phyloP scores from a whole-genome alignment of 2,888 invertebrate species.

The Stenodema calcarata region DNA sequence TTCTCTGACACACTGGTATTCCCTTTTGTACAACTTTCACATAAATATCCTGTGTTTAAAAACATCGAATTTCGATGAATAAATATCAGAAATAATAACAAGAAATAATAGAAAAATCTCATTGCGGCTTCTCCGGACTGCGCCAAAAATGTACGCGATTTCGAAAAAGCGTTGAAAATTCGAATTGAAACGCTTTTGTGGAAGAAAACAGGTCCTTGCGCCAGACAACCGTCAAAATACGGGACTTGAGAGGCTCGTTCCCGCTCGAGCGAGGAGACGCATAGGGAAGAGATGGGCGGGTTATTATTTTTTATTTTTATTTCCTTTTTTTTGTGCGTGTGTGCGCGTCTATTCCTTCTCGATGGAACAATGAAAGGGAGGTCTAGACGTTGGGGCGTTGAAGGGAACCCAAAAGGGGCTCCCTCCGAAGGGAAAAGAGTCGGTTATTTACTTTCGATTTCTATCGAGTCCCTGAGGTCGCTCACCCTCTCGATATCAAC shows the following conservation, averaged over 20 bases:
- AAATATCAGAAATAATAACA: too few species aligned
- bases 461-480: not conserved
- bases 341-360: not conserved
- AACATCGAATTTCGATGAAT: too few species aligned
- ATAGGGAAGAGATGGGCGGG: not conserved
- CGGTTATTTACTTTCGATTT: not conserved
- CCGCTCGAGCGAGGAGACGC: not conserved
- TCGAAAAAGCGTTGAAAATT: too few species aligned
- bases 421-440: not conserved
- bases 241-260: not conserved
- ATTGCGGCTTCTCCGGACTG: too few species aligned
- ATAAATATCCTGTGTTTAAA: too few species aligned
- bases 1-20: too few species aligned
- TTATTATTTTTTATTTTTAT: not conserved
- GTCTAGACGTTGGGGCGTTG: slow-evolving; percentile 5
- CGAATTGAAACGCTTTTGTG: too few species aligned
- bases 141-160: too few species aligned
- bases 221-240: too few species aligned
- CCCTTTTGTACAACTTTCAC: too few species aligned
- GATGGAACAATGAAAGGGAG: slow-evolving; percentile 25
- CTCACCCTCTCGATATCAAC: not conserved
- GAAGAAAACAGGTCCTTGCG: too few species aligned
- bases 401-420: not conserved
- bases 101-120: too few species aligned
- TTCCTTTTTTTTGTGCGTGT: not conserved